Percentiles rank a stretch among this genome's conserved stretches.
Evolutionary conservation across 2,888 invertebrate genomes (phyloP).

Genomic region (Sepiola atlantica): DNA sequence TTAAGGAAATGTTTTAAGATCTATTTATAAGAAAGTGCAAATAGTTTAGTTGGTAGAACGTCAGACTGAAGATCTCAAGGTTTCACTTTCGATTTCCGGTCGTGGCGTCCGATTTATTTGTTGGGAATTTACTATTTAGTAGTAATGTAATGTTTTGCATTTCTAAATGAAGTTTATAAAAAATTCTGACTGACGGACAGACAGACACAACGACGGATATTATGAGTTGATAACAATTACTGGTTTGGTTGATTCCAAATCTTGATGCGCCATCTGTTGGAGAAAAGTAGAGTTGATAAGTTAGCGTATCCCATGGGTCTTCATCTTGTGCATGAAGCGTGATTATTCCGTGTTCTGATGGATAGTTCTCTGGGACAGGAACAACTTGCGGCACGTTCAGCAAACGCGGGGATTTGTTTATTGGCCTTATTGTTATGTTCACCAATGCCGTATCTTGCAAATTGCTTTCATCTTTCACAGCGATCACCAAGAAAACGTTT

Average conservation of each 20-base stretch:
- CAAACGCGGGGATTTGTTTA: neutral
- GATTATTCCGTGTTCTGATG: neutral
- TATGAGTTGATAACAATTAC: neutral
- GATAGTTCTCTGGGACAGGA: neutral
- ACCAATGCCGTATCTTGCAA: conserved; percentile 43
- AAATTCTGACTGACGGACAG: no score
- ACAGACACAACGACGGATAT: neutral
- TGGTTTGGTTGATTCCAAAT: conserved; percentile 35
- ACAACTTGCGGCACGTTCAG: neutral
- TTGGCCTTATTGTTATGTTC: neutral
- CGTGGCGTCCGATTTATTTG: no score
- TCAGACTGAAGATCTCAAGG: no score
- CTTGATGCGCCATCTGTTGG: conserved; percentile 18
- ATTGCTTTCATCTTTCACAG: conserved; percentile 32
- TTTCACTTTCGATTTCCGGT: no score
- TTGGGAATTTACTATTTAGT: no score
- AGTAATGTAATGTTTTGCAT: no score
- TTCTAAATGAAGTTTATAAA: no score
- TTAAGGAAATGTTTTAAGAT: no score
- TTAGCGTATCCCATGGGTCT: conserved; percentile 4
- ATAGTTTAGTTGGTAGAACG: no score
- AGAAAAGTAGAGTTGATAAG: neutral
- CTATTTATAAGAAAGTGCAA: no score
- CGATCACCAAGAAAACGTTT: neutral
- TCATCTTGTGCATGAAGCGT: neutral